Evolutionary conservation across 1,140 invertebrate genomes (phyloP).

Genomic region (Acromyrmex charruanus): DNA sequence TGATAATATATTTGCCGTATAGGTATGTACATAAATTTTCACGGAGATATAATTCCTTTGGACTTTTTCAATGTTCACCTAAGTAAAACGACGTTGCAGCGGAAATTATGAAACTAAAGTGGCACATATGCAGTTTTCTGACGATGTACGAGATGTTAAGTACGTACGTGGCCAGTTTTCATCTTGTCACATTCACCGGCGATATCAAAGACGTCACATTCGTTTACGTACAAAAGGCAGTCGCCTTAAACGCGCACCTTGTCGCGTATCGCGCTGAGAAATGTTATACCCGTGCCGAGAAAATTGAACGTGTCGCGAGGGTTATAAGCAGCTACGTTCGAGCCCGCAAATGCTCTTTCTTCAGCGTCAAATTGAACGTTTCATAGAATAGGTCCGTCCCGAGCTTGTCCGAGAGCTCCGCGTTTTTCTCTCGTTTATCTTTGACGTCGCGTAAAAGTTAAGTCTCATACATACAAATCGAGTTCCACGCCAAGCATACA

Average conservation of each 20-base stretch:
- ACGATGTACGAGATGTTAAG: neutral
- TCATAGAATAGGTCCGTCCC: neutral
- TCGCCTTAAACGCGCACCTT: neutral
- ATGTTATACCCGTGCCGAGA: neutral
- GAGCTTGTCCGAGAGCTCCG: neutral
- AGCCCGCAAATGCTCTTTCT: constrained; percentile 25
- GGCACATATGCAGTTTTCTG: neutral
- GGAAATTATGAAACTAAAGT: constrained; percentile 22
- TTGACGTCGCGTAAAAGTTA: constrained; percentile 47
- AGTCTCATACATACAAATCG: constrained; percentile 61
- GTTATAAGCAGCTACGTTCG: constrained; percentile 32
- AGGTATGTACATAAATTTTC: neutral
- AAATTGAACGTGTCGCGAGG: constrained; percentile 59
- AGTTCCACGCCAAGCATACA: neutral
- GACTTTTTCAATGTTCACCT: neutral
- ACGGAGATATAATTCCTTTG: neutral
- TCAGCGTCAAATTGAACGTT: constrained; percentile 51
- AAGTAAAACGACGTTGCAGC: neutral
- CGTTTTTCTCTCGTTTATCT: constrained; percentile 34
- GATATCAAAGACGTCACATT: constrained; percentile 2
- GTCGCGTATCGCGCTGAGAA: constrained; percentile 31
- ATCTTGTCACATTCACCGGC: neutral
- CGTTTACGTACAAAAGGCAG: constrained; percentile 17
- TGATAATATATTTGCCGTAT: neutral
- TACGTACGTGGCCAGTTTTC: neutral